Evolutionary conservation across 2,888 invertebrate species (phyloP).

Genomic region (Ephialtes manifestator): DNA sequence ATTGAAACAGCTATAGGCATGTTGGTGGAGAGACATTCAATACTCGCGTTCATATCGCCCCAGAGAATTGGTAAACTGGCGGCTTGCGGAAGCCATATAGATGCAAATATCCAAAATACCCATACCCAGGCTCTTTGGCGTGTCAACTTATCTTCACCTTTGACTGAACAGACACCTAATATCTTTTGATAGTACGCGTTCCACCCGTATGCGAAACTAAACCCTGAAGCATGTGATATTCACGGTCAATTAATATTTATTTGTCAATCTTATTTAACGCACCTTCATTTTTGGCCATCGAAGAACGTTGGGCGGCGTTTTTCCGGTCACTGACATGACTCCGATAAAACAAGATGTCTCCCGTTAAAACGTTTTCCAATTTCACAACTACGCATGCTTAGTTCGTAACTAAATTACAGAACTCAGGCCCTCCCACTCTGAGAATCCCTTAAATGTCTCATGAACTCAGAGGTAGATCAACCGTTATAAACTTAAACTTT

Average conservation of each 20-base stretch:
- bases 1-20: constrained; percentile 73
- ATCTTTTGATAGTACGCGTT: constrained; percentile 72
- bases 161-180: constrained; percentile 68
- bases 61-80: constrained; percentile 65
- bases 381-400: constrained; percentile 9
- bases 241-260: neutral
- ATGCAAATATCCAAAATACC: constrained; percentile 41
- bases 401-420: neutral
- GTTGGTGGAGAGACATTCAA: constrained; percentile 76
- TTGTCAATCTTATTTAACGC: neutral
- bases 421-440: neutral
- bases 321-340: constrained; percentile 15
- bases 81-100: constrained; percentile 66
- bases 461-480: constrained; percentile 4
- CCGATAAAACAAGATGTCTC: neutral
- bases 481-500: constrained; percentile 22
- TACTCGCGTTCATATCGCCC: constrained; percentile 71
- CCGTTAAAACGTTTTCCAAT: constrained; percentile 10
- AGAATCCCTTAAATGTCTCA: constrained; percentile 16
- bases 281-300: constrained; percentile 51
- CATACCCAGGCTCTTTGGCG: constrained; percentile 62
- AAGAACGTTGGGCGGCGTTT: neutral
- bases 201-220: constrained; percentile 71
- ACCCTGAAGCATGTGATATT: constrained; percentile 61
- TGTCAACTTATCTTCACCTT: constrained; percentile 49